A percentile compares a stretch with the other conserved stretches of the same genome.
These are phyloP conservation scores for Oreonectes daqikongensis DNA, from an alignment of 2,797 vertebrate genomes.

Conservation along the genomic window DNA sequence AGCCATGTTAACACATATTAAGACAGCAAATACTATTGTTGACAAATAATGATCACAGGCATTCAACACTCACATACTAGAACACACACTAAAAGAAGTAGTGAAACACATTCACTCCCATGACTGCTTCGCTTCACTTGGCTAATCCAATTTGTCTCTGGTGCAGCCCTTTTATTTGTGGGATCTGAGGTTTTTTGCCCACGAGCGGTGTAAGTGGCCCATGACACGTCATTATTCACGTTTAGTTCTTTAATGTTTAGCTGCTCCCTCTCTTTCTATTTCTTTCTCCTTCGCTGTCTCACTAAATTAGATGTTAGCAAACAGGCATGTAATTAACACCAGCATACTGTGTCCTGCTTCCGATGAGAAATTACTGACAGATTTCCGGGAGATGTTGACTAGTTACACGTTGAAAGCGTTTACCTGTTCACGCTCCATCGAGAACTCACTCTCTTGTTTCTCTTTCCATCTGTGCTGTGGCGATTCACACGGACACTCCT, in stretches of 20 bases:
- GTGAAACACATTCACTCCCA: not conserved
- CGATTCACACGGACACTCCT: slow-evolving; percentile 8
- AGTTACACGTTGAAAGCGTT: slow-evolving; percentile 4
- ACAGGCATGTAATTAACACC: slow-evolving; percentile 28
- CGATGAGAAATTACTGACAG: slow-evolving; percentile 1
- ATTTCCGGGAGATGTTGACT: slow-evolving; percentile 3
- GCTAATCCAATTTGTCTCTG: slow-evolving; percentile 59
- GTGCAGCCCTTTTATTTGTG: slow-evolving; percentile 61
- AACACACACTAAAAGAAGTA: not conserved
- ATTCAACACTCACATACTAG: not conserved
- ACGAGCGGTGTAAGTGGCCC: slow-evolving; percentile 23
- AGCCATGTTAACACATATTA: slow-evolving; percentile 8
- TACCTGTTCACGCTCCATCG: slow-evolving; percentile 15
- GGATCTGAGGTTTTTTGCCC: slow-evolving; percentile 37
- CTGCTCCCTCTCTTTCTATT: not conserved
- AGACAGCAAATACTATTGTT: not conserved
- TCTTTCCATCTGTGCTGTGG: slow-evolving; percentile 2
- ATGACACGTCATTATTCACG: slow-evolving; percentile 60
- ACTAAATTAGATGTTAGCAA: slow-evolving; percentile 36
- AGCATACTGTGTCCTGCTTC: slow-evolving; percentile 11
- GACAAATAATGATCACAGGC: not conserved
- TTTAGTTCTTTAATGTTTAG: slow-evolving; percentile 30
- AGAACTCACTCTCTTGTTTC: not conserved
- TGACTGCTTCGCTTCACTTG: slow-evolving; percentile 45
- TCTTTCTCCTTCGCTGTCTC: slow-evolving; percentile 6